A percentile compares a stretch with the other conserved stretches of the same genome.
phyloP scores from a whole-genome alignment of 2,888 invertebrate genomes.

The Callosobruchus maculatus region DNA sequence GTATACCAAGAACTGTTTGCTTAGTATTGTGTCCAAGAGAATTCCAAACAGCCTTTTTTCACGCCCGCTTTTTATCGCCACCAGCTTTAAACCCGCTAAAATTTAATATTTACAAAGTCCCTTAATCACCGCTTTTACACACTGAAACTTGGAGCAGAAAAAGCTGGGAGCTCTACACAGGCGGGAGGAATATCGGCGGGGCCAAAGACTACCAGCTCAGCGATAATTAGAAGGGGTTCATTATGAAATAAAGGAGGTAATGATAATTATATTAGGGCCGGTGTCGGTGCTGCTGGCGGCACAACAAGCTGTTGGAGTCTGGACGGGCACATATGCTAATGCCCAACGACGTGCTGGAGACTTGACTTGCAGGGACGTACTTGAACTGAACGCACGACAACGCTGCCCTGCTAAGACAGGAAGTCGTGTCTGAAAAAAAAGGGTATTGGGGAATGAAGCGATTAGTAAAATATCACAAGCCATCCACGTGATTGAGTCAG shows the following conservation, averaged over 20 bases:
- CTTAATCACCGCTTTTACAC: not conserved
- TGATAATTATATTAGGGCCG: conserved; percentile 25
- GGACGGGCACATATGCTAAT: not conserved
- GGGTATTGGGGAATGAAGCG: no score
- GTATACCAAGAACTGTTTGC: not conserved
- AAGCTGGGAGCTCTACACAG: not conserved
- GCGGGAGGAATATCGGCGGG: not conserved
- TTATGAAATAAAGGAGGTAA: conserved; percentile 27
- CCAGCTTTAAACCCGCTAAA: not conserved
- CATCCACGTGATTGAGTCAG: no score
- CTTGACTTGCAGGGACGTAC: not conserved
- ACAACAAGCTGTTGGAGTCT: not conserved
- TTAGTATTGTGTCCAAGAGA: not conserved
- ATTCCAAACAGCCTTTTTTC: not conserved
- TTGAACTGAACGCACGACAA: not conserved
- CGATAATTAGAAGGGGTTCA: conserved; percentile 26
- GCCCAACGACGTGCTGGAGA: not conserved
- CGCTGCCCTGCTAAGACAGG: no score
- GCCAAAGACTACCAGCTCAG: conserved; percentile 5
- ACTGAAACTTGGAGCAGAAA: not conserved
- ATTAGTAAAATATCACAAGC: no score
- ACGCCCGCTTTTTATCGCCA: not conserved
- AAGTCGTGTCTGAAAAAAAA: no score
- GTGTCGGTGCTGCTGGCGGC: not conserved
- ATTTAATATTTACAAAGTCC: not conserved